phyloP scores from a whole-genome alignment of 53 echinoderm and acorn worm genomes.

The Patiria pectinifera region DNA sequence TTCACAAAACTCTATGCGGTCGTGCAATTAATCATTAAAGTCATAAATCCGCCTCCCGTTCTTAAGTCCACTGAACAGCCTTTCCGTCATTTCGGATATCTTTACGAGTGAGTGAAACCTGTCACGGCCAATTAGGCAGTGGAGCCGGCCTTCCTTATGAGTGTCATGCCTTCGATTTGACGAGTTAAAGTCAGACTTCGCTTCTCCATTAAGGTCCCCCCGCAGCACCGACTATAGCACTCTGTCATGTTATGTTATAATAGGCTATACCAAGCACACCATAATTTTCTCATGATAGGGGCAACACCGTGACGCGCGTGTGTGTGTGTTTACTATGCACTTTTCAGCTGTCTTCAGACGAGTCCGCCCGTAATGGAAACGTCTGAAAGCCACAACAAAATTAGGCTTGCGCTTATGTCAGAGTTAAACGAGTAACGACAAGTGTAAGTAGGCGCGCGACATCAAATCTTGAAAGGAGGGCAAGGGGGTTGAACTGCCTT shows the following conservation, averaged over 20 bases:
- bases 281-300: constrained; percentile 1
- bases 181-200: constrained; percentile 17
- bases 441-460: background rate
- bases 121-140: constrained; percentile 20
- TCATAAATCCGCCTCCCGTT: background rate
- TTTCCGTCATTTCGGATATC: constrained; percentile 10
- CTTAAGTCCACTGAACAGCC: background rate
- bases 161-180: background rate
- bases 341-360: background rate
- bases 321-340: constrained; percentile 24
- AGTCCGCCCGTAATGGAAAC: background rate
- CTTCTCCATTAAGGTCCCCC: background rate
- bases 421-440: background rate
- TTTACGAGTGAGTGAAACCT: constrained; percentile 34
- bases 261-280: background rate
- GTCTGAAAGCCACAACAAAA: background rate
- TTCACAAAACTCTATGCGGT: background rate
- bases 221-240: background rate
- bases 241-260: background rate
- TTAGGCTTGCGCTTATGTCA: background rate
- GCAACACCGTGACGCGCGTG: background rate
- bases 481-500: no score
- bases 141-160: background rate
- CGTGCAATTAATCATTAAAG: background rate
- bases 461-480: background rate